phyloP scores from a whole-genome alignment of 2,888 invertebrate genomes.

The Apomyelois bistriatella region DNA sequence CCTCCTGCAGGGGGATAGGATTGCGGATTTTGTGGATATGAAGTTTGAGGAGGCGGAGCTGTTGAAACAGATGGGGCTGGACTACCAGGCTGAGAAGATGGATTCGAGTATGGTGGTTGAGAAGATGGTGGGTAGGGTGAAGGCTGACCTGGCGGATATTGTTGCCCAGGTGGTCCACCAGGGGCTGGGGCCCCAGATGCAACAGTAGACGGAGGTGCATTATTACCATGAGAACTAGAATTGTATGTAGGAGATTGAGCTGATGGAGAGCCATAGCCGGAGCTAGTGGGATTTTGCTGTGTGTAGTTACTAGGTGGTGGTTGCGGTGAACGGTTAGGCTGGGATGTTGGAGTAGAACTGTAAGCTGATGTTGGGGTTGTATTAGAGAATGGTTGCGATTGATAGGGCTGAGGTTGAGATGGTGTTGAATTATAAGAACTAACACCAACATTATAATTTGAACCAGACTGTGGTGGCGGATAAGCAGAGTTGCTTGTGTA shows the following conservation, averaged over 20 bases:
- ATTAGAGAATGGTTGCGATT: constrained; percentile 72
- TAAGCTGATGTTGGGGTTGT: constrained; percentile 75
- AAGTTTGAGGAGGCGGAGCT: constrained; percentile 79
- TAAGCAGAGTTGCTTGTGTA: constrained; percentile 72
- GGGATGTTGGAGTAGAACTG: constrained; percentile 73
- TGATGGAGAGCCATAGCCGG: constrained; percentile 83
- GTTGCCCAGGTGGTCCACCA: constrained; percentile 80
- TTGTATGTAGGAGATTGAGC: constrained; percentile 83
- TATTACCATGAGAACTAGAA: constrained; percentile 79
- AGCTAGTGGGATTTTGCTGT: constrained; percentile 76
- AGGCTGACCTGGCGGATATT: constrained; percentile 82
- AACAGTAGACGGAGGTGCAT: constrained; percentile 69
- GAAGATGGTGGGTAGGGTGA: constrained; percentile 82
- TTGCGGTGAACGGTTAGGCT: constrained; percentile 78
- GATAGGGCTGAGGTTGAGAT: constrained; percentile 72
- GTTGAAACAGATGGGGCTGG: constrained; percentile 72
- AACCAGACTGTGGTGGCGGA: constrained; percentile 65
- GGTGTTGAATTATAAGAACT: constrained; percentile 71
- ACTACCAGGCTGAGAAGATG: constrained; percentile 76
- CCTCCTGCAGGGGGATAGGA: constrained; percentile 64
- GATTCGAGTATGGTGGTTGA: constrained; percentile 79
- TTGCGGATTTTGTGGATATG: constrained; percentile 78
- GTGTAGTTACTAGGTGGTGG: constrained; percentile 78
- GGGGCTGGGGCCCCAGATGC: constrained; percentile 73
- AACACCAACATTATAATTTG: constrained; percentile 70